These are phyloP conservation scores for Pelecanoides urinatrix DNA, from an alignment of 2,113 vertebrate genomes.

Conservation along the genomic window DNA sequence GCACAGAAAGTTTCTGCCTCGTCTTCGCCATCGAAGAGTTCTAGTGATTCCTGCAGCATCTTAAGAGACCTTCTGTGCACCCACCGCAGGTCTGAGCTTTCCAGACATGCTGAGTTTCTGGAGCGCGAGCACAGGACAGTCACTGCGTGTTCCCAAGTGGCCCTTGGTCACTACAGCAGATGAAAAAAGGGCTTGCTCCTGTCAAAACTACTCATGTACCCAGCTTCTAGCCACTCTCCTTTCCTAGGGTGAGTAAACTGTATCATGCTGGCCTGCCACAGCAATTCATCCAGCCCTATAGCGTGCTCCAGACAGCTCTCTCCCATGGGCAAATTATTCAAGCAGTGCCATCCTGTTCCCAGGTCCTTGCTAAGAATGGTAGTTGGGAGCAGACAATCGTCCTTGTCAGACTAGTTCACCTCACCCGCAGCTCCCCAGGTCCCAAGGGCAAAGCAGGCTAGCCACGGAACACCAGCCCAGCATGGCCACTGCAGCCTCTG, in stretches of 20 bases:
- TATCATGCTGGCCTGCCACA: background rate
- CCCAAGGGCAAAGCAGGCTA: background rate
- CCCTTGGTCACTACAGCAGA: background rate
- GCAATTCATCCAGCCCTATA: background rate
- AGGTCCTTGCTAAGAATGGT: background rate
- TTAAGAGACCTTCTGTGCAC: background rate
- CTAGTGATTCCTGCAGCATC: background rate
- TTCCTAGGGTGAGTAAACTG: rapidly evolving
- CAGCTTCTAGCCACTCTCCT: background rate
- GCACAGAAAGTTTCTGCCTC: background rate
- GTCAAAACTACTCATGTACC: background rate
- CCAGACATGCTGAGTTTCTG: rapidly evolving
- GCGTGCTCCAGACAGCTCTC: background rate
- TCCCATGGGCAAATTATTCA: background rate
- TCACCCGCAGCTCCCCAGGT: background rate
- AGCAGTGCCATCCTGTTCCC: background rate
- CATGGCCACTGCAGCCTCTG: background rate
- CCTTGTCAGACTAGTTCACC: background rate
- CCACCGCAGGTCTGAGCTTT: background rate
- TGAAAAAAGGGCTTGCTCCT: background rate
- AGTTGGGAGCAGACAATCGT: background rate
- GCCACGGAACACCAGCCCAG: background rate
- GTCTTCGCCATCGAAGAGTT: background rate
- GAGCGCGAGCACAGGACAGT: background rate
- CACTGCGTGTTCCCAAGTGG: background rate